Conservation (phyloP, 2,113 vertebrate species). For the Orientallactaga bullata region DNA sequence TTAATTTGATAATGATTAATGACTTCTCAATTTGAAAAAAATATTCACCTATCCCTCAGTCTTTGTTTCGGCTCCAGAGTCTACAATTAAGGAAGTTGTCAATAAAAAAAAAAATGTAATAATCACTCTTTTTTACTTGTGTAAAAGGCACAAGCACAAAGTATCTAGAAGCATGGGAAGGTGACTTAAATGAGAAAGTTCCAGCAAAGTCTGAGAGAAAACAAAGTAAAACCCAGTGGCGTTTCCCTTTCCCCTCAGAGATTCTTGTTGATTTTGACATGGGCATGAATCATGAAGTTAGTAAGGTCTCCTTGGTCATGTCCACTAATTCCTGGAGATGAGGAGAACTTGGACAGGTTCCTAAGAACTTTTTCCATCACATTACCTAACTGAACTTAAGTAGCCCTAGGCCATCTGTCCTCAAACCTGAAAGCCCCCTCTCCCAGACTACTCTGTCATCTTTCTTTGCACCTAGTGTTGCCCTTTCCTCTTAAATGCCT, state of each 20-base stretch:
- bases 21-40: constrained; percentile 36
- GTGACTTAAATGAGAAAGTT: constrained; percentile 43
- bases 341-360: constrained; percentile 21
- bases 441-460: background rate
- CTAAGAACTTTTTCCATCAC: background rate
- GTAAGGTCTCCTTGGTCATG: background rate
- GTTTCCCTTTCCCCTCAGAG: constrained; percentile 15
- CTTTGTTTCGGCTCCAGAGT: constrained; percentile 34
- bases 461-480: background rate
- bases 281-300: background rate
- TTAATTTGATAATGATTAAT: constrained; percentile 2
- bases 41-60: background rate
- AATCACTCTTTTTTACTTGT: background rate
- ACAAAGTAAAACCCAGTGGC: background rate
- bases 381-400: background rate
- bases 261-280: constrained; percentile 62
- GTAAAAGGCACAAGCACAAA: constrained; percentile 26
- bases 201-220: constrained; percentile 8
- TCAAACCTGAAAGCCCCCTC: background rate
- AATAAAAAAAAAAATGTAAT: background rate
- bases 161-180: background rate
- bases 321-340: constrained; percentile 20
- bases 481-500: background rate
- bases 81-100: too few species aligned
- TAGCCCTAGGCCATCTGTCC: background rate